A percentile compares a stretch with the other conserved stretches of the same genome.
These are phyloP conservation scores for Pipistrellus nathusii DNA, from an alignment of 2,797 vertebrate genomes.

Conservation along the genomic window DNA sequence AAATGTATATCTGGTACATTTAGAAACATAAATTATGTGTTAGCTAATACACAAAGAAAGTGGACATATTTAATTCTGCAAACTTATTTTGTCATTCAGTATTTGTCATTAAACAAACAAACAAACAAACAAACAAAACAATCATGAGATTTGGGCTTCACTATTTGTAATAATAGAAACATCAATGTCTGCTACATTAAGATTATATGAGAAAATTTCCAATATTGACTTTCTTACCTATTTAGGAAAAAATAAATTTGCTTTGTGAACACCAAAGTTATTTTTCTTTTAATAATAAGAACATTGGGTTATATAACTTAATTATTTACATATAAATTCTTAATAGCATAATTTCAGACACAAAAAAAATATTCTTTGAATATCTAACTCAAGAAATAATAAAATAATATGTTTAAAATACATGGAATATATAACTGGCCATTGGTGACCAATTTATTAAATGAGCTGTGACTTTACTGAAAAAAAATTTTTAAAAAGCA, in stretches of 20 bases:
- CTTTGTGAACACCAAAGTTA: constrained; percentile 33
- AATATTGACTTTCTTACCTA: not conserved
- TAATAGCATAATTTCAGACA: constrained; percentile 51
- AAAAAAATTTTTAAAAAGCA: not conserved
- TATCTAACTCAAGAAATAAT: constrained; percentile 60
- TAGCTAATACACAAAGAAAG: not conserved
- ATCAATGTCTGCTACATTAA: not conserved
- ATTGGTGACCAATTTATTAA: constrained; percentile 67
- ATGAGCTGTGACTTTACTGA: not conserved
- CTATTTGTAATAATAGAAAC: constrained; percentile 60
- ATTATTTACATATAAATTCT: not conserved
- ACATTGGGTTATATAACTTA: not conserved
- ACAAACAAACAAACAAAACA: not conserved
- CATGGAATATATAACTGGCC: constrained; percentile 34
- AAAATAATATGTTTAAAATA: constrained; percentile 36
- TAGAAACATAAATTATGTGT: not conserved
- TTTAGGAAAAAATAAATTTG: constrained; percentile 3
- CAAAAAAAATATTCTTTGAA: constrained; percentile 30
- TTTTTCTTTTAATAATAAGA: constrained; percentile 47
- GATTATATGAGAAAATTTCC: constrained; percentile 20
- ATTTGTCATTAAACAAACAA: not conserved
- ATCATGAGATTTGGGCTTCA: not conserved
- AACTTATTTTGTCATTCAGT: not conserved
- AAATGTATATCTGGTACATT: not conserved
- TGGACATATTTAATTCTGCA: not conserved